phyloP scores from a whole-genome alignment of 2,797 vertebrate species.

The Mormyrops attenuatus region DNA sequence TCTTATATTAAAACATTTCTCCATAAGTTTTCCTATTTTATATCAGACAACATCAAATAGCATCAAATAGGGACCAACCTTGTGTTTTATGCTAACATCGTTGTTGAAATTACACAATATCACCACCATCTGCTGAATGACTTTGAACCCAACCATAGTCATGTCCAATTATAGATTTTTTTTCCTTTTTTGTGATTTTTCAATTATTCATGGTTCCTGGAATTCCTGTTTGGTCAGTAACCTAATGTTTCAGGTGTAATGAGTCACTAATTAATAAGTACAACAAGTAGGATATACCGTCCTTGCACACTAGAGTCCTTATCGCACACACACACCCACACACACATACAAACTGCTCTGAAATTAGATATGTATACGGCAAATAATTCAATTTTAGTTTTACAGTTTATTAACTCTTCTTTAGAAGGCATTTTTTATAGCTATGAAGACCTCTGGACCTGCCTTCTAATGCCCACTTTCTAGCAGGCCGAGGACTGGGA shows the following conservation, averaged over 20 bases:
- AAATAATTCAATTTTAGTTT: not conserved
- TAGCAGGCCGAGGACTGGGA: not conserved
- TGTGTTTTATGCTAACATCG: not conserved
- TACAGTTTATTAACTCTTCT: not conserved
- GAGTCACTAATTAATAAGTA: conserved; percentile 5
- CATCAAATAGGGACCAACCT: not conserved
- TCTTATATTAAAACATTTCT: not conserved
- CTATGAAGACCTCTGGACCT: not conserved
- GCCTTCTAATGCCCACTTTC: not conserved
- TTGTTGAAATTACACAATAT: not conserved
- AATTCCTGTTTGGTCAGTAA: not conserved
- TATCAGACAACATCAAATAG: not conserved
- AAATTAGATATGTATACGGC: not conserved
- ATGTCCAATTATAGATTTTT: not conserved
- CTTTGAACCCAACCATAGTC: not conserved
- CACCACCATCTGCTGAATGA: not conserved
- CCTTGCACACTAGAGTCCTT: not conserved
- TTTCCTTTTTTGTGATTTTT: not conserved
- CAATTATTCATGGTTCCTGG: not conserved
- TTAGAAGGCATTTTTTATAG: not conserved
- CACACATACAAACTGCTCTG: not conserved
- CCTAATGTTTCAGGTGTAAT: not conserved
- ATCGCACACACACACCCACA: not conserved
- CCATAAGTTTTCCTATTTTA: not conserved
- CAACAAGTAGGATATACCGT: not conserved